A percentile compares a stretch with the other conserved stretches of the same genome.
phyloP scores from a whole-genome alignment of 2,113 vertebrate genomes.

The Caretta caretta region DNA sequence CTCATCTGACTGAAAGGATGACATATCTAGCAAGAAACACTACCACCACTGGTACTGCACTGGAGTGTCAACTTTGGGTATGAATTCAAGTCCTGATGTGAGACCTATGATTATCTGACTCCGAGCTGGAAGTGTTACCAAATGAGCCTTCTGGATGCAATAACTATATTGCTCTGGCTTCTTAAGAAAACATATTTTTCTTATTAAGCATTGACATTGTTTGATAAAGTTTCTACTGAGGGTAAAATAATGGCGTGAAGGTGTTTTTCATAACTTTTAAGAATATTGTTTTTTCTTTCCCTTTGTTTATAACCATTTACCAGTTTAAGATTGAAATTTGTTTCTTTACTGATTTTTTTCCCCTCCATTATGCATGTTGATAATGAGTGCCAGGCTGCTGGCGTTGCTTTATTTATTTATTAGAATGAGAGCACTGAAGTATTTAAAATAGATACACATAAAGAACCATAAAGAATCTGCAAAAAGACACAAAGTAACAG shows the following conservation, averaged over 20 bases:
- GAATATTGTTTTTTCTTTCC: background rate
- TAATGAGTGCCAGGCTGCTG: conserved; percentile 59
- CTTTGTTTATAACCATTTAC: background rate
- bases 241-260: conserved; percentile 23
- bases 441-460: conserved; percentile 30
- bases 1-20: conserved; percentile 30
- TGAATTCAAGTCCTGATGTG: background rate
- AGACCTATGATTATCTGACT: conserved; percentile 12
- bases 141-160: conserved; percentile 41
- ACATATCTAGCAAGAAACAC: conserved; percentile 42
- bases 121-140: background rate
- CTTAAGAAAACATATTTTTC: conserved; percentile 26
- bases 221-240: conserved; percentile 35
- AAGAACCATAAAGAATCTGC: background rate
- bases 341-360: conserved; percentile 37
- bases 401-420: conserved; percentile 62
- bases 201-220: conserved; percentile 13
- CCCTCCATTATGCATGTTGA: conserved; percentile 20
- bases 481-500: background rate
- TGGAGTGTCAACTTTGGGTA: background rate
- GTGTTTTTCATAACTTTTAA: conserved; percentile 44
- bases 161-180: background rate
- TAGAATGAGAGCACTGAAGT: conserved; percentile 34
- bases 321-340: conserved; percentile 36
- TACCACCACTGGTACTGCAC: background rate